Conservation (phyloP, 2,113 vertebrate species). For the Poicephalus gulielmi region DNA sequence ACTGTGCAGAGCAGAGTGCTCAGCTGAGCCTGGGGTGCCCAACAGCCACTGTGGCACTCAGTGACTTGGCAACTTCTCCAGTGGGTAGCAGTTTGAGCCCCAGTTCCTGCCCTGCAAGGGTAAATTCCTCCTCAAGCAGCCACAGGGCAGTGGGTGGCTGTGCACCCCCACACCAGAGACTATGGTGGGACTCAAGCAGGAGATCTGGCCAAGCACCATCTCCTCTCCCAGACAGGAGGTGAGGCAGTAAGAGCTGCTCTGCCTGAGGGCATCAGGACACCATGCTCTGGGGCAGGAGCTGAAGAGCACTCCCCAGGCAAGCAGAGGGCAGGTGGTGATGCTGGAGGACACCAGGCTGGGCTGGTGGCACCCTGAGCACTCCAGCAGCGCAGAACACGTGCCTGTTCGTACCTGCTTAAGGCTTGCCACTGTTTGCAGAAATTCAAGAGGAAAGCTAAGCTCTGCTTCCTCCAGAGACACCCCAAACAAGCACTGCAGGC, state of each 20-base stretch:
- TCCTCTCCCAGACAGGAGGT: background rate
- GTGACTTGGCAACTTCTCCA: fast-evolving
- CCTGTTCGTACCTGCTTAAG: background rate
- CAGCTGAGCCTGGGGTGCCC: fast-evolving
- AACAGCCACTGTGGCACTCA: background rate
- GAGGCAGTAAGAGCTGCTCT: background rate
- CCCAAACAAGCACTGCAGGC: fast-evolving
- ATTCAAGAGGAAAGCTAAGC: background rate
- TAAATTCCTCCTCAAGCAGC: background rate
- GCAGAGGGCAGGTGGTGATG: background rate
- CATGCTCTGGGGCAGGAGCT: background rate
- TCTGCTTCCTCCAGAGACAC: background rate
- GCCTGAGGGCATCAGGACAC: fast-evolving
- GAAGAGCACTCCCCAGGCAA: background rate
- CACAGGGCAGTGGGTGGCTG: fast-evolving
- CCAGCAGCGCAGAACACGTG: fast-evolving
- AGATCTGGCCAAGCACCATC: background rate
- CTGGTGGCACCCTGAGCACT: background rate
- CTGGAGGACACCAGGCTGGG: background rate
- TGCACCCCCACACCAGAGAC: too few species aligned
- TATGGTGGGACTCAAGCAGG: too few species aligned
- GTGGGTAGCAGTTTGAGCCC: background rate
- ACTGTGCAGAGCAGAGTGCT: fast-evolving
- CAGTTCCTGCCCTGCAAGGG: background rate
- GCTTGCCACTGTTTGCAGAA: background rate